Evolutionary conservation across 2,797 vertebrate species (phyloP), one percentile per base, ranked within the genome.

Genomic region (Enteromius anoplus): DNA sequence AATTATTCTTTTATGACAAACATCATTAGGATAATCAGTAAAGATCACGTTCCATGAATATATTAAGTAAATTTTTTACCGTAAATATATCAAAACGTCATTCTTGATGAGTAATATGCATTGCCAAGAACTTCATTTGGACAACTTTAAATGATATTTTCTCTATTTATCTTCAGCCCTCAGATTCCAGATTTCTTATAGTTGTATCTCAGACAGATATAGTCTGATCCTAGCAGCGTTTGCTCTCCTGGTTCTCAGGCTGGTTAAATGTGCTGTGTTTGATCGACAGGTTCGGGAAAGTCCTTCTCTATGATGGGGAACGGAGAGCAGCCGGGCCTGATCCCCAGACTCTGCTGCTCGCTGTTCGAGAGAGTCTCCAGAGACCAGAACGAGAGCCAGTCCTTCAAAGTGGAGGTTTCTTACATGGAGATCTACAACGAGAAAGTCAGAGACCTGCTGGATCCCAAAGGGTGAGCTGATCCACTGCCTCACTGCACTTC

Each of bases 361-460:
- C 94, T 99, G 88, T 99, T 99, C 88, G 95, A 98, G 93, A 96
- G 97, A 92, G 96, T 98, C 88, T 95, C 96, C 88, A 86, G 89
- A 78, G 95, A 97, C 90, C 94, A 94, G 88, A 97, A 94, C 75
- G 95, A 97, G 84, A 93, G 93, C 64, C 97, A 98, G 81, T 94
- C 94, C 60, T 99, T 99, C 90, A 99, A 99, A 93, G 95, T 99
- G 0, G 97, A 99, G 93, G 98, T 99, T 19, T 99, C 98, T 70
- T 99, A 94, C 90, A 99, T 99, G 98, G 98, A 99, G 94, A 99
- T 99, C 93, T 99, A 99, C 94, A 99, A 99, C 32, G 98, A 99
- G 91, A 99, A 99, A 87, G 98, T 99, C 87, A 93, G 98, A 71
- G 98, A 99, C 92, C 95, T 99, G 66, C 94, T 99, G 85, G 97